Percentiles rank a stretch among this genome's conserved stretches.
phyloP scores from a whole-genome alignment of 2,113 vertebrate species.

The Pampusana beccarii region DNA sequence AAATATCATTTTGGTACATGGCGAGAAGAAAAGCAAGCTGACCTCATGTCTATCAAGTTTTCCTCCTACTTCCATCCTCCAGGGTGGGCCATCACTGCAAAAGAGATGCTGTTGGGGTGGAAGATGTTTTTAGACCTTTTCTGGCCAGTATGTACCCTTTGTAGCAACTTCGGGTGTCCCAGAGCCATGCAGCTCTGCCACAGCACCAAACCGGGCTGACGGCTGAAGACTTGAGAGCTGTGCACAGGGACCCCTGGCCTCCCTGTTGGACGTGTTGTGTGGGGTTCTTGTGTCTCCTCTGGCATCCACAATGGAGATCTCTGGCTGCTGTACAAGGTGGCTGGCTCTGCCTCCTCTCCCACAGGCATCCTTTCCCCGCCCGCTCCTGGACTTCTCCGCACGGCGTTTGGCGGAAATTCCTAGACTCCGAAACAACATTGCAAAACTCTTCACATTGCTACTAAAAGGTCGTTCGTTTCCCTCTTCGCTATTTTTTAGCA shows the following conservation, averaged over 20 bases:
- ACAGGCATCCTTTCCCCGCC: neutral
- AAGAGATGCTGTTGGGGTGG: neutral
- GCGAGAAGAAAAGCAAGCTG: neutral
- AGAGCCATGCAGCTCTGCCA: neutral
- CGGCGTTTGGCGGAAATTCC: neutral
- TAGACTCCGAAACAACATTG: neutral
- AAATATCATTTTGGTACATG: neutral
- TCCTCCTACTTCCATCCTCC: neutral
- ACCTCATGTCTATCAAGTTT: neutral
- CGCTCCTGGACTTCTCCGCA: neutral
- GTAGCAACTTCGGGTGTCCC: neutral
- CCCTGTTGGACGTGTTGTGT: fast-evolving
- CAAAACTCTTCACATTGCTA: neutral
- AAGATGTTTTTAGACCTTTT: neutral
- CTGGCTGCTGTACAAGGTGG: neutral
- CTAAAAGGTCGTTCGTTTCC: neutral
- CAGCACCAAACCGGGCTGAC: neutral
- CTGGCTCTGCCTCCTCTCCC: neutral
- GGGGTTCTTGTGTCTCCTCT: neutral
- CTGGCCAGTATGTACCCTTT: neutral
- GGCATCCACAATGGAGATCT: fast-evolving
- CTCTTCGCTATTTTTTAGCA: neutral
- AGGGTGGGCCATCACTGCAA: neutral
- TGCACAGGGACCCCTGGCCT: neutral
- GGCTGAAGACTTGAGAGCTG: neutral